Percentiles rank a stretch among this genome's conserved stretches.
phyloP scores from a whole-genome alignment of 2,113 vertebrate species.

The Gopherus evgoodei region DNA sequence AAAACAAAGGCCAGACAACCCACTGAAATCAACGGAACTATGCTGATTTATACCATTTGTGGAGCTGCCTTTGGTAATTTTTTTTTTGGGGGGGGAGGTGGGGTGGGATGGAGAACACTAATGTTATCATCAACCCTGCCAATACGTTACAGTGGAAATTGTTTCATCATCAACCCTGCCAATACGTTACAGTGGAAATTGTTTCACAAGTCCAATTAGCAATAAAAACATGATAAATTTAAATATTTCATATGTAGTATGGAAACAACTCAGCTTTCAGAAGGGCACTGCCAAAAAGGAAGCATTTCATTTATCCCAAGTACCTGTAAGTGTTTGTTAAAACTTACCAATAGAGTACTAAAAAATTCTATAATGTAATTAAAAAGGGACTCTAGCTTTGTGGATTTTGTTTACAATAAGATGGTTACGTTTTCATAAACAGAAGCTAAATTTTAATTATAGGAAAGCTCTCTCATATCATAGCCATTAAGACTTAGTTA shows the following conservation, averaged over 20 bases:
- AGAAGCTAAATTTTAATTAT: too few relatives aligned
- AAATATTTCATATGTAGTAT: not conserved
- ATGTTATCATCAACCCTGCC: not conserved
- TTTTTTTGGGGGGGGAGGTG: too few relatives aligned
- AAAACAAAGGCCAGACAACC: not conserved
- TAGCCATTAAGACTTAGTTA: not conserved
- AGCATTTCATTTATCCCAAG: not conserved
- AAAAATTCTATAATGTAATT: not conserved
- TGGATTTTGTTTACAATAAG: not conserved
- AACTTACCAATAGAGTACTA: not conserved
- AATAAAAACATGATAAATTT: not conserved
- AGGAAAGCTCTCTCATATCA: not conserved
- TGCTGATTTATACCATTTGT: not conserved
- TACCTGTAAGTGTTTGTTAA: not conserved
- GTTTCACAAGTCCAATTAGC: not conserved
- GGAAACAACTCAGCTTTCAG: not conserved
- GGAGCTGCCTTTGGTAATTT: not conserved
- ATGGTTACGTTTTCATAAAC: not conserved
- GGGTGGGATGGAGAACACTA: too few relatives aligned
- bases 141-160: not conserved
- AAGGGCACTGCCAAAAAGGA: not conserved
- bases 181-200: not conserved
- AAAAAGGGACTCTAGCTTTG: not conserved
- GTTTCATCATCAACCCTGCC: not conserved
- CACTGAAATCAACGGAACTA: not conserved